Evolutionary conservation across 2,797 vertebrate genomes (phyloP), one percentile per base, ranked within the genome.

Genomic region (Limnodromus scolopaceus): DNA sequence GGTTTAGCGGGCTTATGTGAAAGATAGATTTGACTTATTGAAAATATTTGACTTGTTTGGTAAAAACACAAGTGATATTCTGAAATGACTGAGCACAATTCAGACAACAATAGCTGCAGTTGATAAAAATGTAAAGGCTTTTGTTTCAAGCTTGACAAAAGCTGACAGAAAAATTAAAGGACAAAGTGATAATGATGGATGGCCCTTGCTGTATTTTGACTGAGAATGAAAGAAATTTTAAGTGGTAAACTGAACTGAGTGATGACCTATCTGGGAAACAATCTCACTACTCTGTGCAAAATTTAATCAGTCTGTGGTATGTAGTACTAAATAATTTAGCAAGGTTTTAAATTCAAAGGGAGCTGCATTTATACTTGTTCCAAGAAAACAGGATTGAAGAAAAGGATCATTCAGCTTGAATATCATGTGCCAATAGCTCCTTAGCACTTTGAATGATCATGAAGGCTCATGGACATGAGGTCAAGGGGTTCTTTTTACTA

Each of bases 211-310:
- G 57, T 85, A 91, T 94, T 97, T 95, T 92, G 91, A 96, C 53
- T 84, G 45, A 66, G 85, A 91, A 94, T 39, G 81, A 95, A 96
- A 92, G 28, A 72, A 93, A 93, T 94, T 95, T 91, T 93, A 81
- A 78, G 85, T 94, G 81, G 70, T 84, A 72, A 95, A 96, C 57
- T 71, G 96, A 97, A 91, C 91, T 97, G 96, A 97, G 88, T 96
- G 94, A 97, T 96, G 96, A 97, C 94, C 86, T 97, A 97, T 94
- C 93, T 97, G 94, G 84, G 92, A 97, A 97, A 96, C 90, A 97
- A 97, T 95, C 92, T 96, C 90, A 89, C 85, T 85, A 78, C 86
- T 92, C 93, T 57, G 48, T 81, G 84, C 87, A 97, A 97, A 97
- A 97, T 96, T 96, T 96, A 97, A 97, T 97, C 96, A 96, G 95